phyloP scores from a whole-genome alignment of 2,888 invertebrate species.

The Enchytraeus crypticus region DNA sequence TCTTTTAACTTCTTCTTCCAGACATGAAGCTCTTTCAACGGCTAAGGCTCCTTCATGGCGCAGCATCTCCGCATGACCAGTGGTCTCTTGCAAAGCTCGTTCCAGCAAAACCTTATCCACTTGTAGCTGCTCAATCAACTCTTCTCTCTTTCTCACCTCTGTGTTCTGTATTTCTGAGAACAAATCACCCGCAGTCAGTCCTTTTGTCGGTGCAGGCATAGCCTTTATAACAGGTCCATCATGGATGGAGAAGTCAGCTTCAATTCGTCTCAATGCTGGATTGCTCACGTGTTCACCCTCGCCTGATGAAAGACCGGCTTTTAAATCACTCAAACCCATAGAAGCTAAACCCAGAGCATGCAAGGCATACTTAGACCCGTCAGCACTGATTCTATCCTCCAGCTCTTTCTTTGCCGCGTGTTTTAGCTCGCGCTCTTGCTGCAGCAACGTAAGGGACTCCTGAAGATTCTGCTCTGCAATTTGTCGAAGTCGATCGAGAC shows the following conservation, averaged over 20 bases:
- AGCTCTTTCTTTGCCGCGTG: slow-evolving; percentile 46
- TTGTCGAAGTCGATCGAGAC: slow-evolving; percentile 75
- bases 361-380: slow-evolving; percentile 49
- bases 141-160: slow-evolving; percentile 84
- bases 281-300: slow-evolving; percentile 27
- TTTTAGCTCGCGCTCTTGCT: slow-evolving; percentile 90
- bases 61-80: slow-evolving; percentile 36
- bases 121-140: slow-evolving; percentile 65
- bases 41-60: slow-evolving; percentile 39
- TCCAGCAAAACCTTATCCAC: slow-evolving; percentile 40
- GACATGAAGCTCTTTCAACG: slow-evolving; percentile 49
- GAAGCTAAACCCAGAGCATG: slow-evolving; percentile 43
- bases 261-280: slow-evolving; percentile 38
- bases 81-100: slow-evolving; percentile 40
- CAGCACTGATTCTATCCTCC: slow-evolving; percentile 44
- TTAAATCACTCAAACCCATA: slow-evolving; percentile 13
- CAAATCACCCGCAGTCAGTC: slow-evolving; percentile 42
- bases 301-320: slow-evolving; percentile 11
- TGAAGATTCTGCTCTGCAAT: slow-evolving; percentile 93
- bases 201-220: slow-evolving; percentile 29
- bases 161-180: slow-evolving; percentile 86
- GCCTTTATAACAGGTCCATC: slow-evolving; percentile 4
- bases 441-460: slow-evolving; percentile 85
- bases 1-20: slow-evolving; percentile 64
- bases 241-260: slow-evolving; percentile 32